phyloP scores from a whole-genome alignment of 2,888 invertebrate genomes.

The Catocala sponsa region DNA sequence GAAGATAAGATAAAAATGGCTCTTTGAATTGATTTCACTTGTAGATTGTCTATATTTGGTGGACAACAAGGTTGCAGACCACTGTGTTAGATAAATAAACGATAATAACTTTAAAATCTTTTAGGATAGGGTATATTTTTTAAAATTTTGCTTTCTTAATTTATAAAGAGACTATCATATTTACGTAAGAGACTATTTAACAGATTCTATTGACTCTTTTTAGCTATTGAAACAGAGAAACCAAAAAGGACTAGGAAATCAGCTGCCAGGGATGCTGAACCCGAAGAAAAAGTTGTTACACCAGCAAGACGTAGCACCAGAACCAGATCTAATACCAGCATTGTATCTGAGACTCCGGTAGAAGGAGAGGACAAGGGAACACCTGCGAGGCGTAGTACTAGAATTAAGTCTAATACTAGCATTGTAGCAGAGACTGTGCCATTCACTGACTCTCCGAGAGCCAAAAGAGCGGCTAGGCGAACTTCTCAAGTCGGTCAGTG shows the following conservation, averaged over 20 bases:
- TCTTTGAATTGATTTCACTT: too few species aligned
- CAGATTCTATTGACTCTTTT: background rate
- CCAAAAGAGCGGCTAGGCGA: conserved; percentile 76
- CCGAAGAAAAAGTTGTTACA: conserved; percentile 62
- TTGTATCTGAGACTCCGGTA: conserved; percentile 63
- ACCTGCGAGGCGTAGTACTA: conserved; percentile 68
- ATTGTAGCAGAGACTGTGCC: conserved; percentile 67
- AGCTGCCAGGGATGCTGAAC: conserved; percentile 62
- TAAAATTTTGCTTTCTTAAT: too few species aligned
- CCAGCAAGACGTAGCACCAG: conserved; percentile 76
- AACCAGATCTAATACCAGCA: conserved; percentile 72
- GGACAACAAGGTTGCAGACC: too few species aligned
- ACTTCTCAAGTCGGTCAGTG: conserved; percentile 74
- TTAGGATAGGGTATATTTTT: too few species aligned
- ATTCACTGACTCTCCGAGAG: conserved; percentile 72
- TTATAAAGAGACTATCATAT: too few species aligned
- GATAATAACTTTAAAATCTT: too few species aligned
- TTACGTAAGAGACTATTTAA: too few species aligned
- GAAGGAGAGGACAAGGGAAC: conserved; percentile 58
- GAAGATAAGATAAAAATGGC: too few species aligned
- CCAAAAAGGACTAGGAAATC: conserved; percentile 65
- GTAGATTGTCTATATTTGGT: too few species aligned
- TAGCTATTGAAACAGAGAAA: conserved; percentile 56
- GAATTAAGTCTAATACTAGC: conserved; percentile 59
- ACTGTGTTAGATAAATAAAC: too few species aligned